Percentiles rank a stretch among this genome's conserved stretches.
These are phyloP conservation scores for Apis mellifera DNA, from an alignment of 1,140 invertebrate genomes.

Conservation along the genomic window DNA sequence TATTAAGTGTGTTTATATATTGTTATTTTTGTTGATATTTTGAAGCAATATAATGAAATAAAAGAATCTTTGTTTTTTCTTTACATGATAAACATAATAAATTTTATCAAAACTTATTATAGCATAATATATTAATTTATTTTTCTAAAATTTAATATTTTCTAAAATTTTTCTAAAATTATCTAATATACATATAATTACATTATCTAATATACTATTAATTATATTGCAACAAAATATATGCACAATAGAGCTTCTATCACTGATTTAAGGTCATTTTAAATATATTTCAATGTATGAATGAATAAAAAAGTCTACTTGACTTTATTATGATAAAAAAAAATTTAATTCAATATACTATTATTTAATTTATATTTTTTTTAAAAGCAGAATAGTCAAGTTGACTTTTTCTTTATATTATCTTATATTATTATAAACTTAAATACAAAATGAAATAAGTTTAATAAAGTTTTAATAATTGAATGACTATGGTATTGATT, in stretches of 20 bases:
- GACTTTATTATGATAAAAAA: not conserved
- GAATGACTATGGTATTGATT: not conserved
- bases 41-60: slow-evolving; percentile 37
- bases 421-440: not conserved
- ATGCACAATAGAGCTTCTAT: slow-evolving; percentile 33
- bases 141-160: not conserved
- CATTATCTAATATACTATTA: not conserved
- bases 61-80: not conserved
- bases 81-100: not conserved
- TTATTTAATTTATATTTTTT: not conserved
- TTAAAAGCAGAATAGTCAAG: not conserved
- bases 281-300: not conserved
- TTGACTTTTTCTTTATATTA: slow-evolving; percentile 13
- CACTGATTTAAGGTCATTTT: slow-evolving; percentile 18
- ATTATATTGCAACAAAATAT: slow-evolving; percentile 47
- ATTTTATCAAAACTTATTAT: not conserved
- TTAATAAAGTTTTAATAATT: slow-evolving; percentile 8
- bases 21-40: slow-evolving; percentile 35
- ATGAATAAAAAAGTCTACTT: slow-evolving; percentile 15
- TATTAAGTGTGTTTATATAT: slow-evolving; percentile 34
- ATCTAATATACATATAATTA: not conserved
- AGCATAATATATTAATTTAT: not conserved
- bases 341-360: not conserved
- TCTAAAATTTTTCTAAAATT: no score
- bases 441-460: not conserved